These are phyloP conservation scores for Buceros bicornis DNA, from an alignment of 2,797 vertebrate species.

Conservation along the genomic window DNA sequence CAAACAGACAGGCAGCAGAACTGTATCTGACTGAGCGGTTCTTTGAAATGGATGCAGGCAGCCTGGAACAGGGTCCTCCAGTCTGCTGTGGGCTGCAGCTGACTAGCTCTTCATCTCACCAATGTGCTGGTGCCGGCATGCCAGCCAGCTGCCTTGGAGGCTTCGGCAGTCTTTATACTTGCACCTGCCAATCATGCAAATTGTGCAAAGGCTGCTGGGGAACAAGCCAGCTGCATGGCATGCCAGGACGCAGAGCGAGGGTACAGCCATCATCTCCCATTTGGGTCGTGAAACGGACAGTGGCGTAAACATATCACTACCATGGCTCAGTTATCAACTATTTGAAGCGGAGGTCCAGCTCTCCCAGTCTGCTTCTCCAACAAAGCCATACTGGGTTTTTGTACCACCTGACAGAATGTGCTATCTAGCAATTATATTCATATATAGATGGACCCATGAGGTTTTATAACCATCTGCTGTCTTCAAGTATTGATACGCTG, in stretches of 20 bases:
- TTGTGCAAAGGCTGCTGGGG: constrained; percentile 36
- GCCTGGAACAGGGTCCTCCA: neutral
- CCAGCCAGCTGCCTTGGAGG: constrained; percentile 63
- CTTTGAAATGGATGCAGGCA: neutral
- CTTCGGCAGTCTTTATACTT: constrained; percentile 31
- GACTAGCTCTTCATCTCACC: constrained; percentile 7
- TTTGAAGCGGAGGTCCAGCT: neutral
- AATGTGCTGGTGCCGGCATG: constrained; percentile 18
- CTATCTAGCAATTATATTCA: constrained; percentile 23
- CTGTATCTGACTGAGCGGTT: neutral
- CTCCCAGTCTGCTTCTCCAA: neutral
- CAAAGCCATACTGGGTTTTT: neutral
- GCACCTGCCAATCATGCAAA: constrained; percentile 59
- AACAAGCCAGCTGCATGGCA: constrained; percentile 44
- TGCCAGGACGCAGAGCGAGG: constrained; percentile 27
- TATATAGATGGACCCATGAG: neutral
- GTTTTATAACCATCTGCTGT: constrained; percentile 57
- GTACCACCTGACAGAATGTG: constrained; percentile 22
- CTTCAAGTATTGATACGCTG: constrained; percentile 21
- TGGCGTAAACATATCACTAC: neutral
- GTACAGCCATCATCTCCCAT: neutral
- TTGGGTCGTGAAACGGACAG: neutral
- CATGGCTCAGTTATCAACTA: neutral
- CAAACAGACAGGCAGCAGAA: neutral
- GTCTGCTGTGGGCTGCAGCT: constrained; percentile 53